Percentiles rank a stretch among this genome's conserved stretches.
phyloP scores from a whole-genome alignment of 2,797 vertebrate species.

The Poliocrania exsul region DNA sequence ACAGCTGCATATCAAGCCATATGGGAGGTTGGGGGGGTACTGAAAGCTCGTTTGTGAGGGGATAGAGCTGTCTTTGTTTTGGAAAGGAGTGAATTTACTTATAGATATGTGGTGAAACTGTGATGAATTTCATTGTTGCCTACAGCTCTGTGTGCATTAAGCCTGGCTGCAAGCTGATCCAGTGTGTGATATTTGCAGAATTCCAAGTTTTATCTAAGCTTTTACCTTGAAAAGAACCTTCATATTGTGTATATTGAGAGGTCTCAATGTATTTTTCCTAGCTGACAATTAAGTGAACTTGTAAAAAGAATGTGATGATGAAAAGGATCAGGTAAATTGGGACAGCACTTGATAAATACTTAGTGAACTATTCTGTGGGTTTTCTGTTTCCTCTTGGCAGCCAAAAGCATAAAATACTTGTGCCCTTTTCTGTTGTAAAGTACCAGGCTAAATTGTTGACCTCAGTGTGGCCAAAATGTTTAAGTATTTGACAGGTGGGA shows the following conservation, averaged over 20 bases:
- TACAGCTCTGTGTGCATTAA: not conserved
- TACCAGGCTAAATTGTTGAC: not conserved
- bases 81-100: not conserved
- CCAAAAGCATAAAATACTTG: not conserved
- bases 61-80: not conserved
- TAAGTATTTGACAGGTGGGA: not conserved
- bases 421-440: not conserved
- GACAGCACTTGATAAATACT: not conserved
- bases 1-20: conserved; percentile 62
- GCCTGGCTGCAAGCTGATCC: not conserved
- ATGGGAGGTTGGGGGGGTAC: conserved; percentile 10
- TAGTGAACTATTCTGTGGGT: not conserved
- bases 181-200: not conserved
- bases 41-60: conserved; percentile 10
- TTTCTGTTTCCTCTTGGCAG: not conserved
- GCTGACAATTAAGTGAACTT: not conserved
- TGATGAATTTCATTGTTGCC: not conserved
- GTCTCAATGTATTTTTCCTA: not conserved
- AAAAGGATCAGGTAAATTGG: not conserved
- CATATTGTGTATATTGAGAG: not conserved
- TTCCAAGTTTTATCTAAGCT: not conserved
- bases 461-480: not conserved
- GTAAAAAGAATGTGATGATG: not conserved
- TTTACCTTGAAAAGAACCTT: not conserved
- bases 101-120: not conserved